These are phyloP conservation scores for Prietella phreatophila DNA, from an alignment of 2,113 vertebrate genomes.

Conservation along the genomic window DNA sequence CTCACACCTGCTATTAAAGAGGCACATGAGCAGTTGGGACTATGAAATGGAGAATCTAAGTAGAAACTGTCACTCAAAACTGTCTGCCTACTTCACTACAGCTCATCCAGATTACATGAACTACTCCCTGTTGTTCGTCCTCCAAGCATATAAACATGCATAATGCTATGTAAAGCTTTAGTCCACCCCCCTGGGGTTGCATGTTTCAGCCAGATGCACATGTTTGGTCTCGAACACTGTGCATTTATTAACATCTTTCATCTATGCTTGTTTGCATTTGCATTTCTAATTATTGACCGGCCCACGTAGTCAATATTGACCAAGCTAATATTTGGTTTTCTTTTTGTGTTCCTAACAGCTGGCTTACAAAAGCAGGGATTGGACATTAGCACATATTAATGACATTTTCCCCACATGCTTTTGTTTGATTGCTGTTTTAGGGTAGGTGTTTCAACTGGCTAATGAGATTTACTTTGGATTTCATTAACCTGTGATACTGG, in stretches of 20 bases:
- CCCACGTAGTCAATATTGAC: constrained; percentile 70
- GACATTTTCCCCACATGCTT: constrained; percentile 57
- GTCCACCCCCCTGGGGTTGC: neutral
- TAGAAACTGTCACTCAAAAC: neutral
- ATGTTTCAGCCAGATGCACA: constrained; percentile 28
- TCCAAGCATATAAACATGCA: neutral
- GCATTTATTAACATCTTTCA: constrained; percentile 51
- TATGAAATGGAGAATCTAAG: neutral
- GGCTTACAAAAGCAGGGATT: constrained; percentile 60
- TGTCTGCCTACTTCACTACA: neutral
- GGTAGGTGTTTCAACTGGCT: constrained; percentile 71
- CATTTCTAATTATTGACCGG: constrained; percentile 68
- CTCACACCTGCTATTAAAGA: neutral
- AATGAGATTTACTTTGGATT: constrained; percentile 74
- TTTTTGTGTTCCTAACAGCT: constrained; percentile 63
- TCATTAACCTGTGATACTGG: constrained; percentile 72
- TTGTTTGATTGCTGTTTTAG: constrained; percentile 65
- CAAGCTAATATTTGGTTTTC: constrained; percentile 68
- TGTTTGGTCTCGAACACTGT: constrained; percentile 29
- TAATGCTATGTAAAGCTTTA: constrained; percentile 13
- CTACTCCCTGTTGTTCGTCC: constrained; percentile 4
- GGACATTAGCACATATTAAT: constrained; percentile 71
- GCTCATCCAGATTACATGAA: neutral
- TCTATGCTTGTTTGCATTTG: constrained; percentile 61
- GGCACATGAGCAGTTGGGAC: neutral